Evolutionary conservation across 1,140 invertebrate genomes (phyloP), one percentile per base, ranked within the genome.

Genomic region (Pogonomyrmex barbatus): DNA sequence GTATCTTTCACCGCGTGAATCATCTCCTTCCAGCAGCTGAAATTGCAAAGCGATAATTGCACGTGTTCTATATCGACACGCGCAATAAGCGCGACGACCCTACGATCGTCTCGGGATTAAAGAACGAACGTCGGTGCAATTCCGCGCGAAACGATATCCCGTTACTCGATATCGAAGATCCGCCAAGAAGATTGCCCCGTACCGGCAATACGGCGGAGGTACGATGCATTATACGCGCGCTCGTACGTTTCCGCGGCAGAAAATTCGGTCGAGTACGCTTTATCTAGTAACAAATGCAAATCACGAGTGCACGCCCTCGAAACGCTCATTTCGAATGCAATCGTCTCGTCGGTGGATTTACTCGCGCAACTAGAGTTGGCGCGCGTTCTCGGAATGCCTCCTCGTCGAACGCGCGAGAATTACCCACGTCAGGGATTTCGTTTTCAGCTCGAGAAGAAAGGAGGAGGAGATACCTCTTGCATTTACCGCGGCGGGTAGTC

Each of bases 311-410:
- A 6, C 39, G 42, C 45, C 36, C 56, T 47, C 75, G 58, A 42
- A 17, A 36, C 42, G 30, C 45, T 78, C 76, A 50, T 78, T 65
- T 65, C 33, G 45, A 30, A 63, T 65, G 76, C 76, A 47, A 67
- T 79, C 75, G 56, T 63, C 45, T 17, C 36, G 75, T 36, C 36
- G 52, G 10, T 33, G 30, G 79, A 86, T 71, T 70, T 68, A 71
- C 68, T n/a, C 36, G 42, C 45, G 24, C 30, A 14, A 60, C 54
- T 71, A 39, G 24, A 24, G n/a, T 58, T 45, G 6, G 76, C 12
- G n/a, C 12, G 36, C 24, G 24, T 75, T 85, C 47, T 36, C 58
- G n/a, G 10, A 52, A 52, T 12, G n/a, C 39, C 54, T 56, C 30
- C 83, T 54, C 33, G 33, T 9, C 6, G 67, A 47, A 62, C 30